phyloP scores from a whole-genome alignment of 2,113 vertebrate genomes.

The Gambusia holbrooki region DNA sequence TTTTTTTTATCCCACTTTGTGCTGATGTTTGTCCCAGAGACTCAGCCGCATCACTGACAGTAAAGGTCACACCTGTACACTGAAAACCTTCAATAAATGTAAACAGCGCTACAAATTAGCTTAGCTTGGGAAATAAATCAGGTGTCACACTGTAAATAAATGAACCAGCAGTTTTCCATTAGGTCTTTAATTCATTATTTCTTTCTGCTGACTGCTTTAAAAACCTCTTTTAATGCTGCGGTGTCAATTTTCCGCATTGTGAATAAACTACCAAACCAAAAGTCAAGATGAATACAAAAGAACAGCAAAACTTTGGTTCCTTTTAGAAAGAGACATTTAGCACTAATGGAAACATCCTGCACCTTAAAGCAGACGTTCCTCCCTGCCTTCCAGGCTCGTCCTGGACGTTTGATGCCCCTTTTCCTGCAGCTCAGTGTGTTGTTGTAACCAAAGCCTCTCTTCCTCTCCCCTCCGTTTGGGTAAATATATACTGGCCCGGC shows the following conservation, averaged over 20 bases:
- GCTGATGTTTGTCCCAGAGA: too few species aligned
- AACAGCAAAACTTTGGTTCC: too few species aligned
- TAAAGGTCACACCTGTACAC: too few species aligned
- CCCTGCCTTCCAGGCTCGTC: neutral
- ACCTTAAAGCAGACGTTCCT: neutral
- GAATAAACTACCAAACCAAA: too few species aligned
- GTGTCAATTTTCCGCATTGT: too few species aligned
- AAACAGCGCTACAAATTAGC: neutral
- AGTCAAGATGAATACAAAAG: too few species aligned
- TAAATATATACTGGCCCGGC: slow-evolving; percentile 62
- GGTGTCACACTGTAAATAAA: neutral
- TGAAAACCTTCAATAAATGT: too few species aligned
- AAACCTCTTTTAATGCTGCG: too few species aligned
- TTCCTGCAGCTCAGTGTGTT: slow-evolving; percentile 30
- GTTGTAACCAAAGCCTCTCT: slow-evolving; percentile 60
- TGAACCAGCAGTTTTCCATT: neutral
- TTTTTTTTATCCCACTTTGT: too few species aligned
- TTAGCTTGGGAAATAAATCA: neutral
- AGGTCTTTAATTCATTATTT: neutral
- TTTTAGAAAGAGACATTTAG: too few species aligned
- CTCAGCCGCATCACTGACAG: too few species aligned
- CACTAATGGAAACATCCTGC: too few species aligned
- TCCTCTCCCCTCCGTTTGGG: slow-evolving; percentile 52
- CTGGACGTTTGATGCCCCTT: neutral
- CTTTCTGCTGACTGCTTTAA: neutral